Percentiles rank a stretch among this genome's conserved stretches.
Conservation (phyloP, 2,797 vertebrate species). For the Oryzias dopingdopingensis region DNA sequence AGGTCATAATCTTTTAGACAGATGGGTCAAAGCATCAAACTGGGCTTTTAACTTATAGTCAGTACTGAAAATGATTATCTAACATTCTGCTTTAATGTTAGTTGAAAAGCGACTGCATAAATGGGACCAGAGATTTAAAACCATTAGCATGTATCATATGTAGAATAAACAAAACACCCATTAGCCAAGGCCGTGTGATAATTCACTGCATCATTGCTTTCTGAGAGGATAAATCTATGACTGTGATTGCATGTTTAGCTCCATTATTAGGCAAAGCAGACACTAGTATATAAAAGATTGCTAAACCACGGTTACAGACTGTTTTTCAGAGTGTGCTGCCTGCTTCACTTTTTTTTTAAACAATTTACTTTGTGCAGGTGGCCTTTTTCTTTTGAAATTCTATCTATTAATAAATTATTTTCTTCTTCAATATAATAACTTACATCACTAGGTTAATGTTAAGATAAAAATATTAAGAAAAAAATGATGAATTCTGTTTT, state of each 20-base stretch:
- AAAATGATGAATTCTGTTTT: too few species aligned
- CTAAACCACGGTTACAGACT: conserved; percentile 2
- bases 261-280: conserved; percentile 1
- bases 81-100: background rate
- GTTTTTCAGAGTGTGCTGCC: too few species aligned
- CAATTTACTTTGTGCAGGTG: too few species aligned
- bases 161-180: background rate
- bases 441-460: too few species aligned
- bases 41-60: too few species aligned
- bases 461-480: too few species aligned
- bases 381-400: too few species aligned
- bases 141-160: background rate
- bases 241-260: background rate
- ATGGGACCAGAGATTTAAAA: background rate
- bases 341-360: too few species aligned
- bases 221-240: conserved; percentile 10
- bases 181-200: conserved; percentile 2
- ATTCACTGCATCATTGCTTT: conserved; percentile 6
- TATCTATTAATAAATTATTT: too few species aligned
- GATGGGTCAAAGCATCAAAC: too few species aligned
- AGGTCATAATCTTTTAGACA: too few species aligned
- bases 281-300: background rate
- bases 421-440: too few species aligned
- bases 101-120: background rate
- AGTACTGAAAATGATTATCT: background rate